Evolutionary conservation across 2,797 vertebrate genomes (phyloP).

Genomic region (Aulostomus chinensis): DNA sequence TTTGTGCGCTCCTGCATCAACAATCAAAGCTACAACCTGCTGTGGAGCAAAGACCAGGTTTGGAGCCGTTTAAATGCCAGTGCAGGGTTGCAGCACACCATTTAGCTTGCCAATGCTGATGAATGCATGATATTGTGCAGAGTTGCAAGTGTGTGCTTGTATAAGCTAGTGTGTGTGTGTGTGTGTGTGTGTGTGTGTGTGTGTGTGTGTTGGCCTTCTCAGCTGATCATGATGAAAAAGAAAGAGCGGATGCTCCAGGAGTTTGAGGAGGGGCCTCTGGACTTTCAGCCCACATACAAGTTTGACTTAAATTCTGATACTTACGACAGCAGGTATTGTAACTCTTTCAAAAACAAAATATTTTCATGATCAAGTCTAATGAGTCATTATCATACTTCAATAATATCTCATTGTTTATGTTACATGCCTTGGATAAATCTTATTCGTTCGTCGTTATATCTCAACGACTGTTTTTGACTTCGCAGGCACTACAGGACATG

Average conservation of each 20-base stretch:
- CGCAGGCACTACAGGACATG: conserved; percentile 84
- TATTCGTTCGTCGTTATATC: too few species aligned
- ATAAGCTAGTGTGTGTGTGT: neutral
- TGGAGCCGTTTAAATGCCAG: neutral
- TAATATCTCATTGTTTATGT: neutral
- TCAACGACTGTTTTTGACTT: conserved; percentile 50
- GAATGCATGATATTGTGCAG: too few species aligned
- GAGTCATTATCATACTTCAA: neutral
- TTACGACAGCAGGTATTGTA: conserved; percentile 98
- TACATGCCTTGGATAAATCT: too few species aligned
- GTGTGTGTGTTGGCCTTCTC: conserved; percentile 29
- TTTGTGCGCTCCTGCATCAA: conserved; percentile 88
- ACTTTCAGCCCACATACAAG: conserved; percentile 96
- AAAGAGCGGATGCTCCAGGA: conserved; percentile 84
- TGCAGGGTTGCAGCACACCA: neutral
- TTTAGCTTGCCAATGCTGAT: neutral
- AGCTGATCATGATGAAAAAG: conserved; percentile 92
- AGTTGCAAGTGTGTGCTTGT: too few species aligned
- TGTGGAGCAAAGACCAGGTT: conserved; percentile 97
- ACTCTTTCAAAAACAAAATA: too few species aligned
- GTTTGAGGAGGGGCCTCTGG: conserved; percentile 91
- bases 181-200: neutral
- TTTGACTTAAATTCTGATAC: conserved; percentile 89
- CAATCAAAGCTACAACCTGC: conserved; percentile 78
- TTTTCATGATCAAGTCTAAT: neutral